phyloP scores from a whole-genome alignment of 2,888 invertebrate genomes.

The Epistrophella euchroma region DNA sequence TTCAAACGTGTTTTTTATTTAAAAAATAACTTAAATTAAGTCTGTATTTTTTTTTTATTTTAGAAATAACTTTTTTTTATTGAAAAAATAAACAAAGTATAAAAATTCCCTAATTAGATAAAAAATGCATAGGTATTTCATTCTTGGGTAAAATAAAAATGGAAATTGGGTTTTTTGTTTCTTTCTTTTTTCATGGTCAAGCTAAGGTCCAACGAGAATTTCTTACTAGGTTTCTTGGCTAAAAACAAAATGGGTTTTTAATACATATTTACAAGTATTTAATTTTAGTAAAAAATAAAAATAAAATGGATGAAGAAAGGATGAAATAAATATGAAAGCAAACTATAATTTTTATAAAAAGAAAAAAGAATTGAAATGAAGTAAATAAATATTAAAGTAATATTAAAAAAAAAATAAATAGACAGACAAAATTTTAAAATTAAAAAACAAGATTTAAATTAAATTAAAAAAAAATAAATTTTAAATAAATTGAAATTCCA shows the following conservation, averaged over 20 bases:
- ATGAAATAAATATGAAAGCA: not conserved
- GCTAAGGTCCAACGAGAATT: conserved; percentile 57
- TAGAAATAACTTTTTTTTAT: conserved; percentile 55
- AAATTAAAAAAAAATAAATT: conserved; percentile 20
- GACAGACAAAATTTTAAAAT: not conserved
- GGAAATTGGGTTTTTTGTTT: conserved; percentile 32
- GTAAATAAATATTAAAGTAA: not conserved
- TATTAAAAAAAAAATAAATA: not conserved
- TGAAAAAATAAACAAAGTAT: conserved; percentile 73
- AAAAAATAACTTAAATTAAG: conserved; percentile 65
- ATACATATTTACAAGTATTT: not conserved
- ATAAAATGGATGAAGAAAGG: not conserved
- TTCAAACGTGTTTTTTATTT: conserved; percentile 60
- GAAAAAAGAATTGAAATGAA: not conserved
- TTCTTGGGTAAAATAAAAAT: conserved; percentile 54
- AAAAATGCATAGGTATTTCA: conserved; percentile 67
- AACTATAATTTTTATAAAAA: too few species aligned
- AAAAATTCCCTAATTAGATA: conserved; percentile 75
- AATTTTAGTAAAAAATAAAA: not conserved
- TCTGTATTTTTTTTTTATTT: conserved; percentile 36
- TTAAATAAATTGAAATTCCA: not conserved
- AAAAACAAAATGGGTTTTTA: conserved; percentile 32
- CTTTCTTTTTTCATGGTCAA: conserved; percentile 63
- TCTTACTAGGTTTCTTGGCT: conserved; percentile 9
- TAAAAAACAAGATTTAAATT: conserved; percentile 7